These are phyloP conservation scores for Battus philenor DNA, from an alignment of 1,140 invertebrate genomes.

Conservation along the genomic window DNA sequence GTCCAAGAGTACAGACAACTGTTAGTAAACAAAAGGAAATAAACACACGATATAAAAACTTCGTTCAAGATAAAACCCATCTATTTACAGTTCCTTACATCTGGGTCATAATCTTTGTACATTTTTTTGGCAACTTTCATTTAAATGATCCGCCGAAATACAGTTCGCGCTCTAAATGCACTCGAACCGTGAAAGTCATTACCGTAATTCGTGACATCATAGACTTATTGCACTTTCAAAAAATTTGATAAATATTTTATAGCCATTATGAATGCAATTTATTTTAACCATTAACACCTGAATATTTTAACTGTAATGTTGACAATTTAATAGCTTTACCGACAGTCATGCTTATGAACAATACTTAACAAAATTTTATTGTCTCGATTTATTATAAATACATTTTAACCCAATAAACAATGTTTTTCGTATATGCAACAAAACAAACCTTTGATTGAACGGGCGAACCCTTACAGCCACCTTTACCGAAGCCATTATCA, in stretches of 20 bases:
- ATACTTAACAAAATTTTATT: conserved; percentile 16
- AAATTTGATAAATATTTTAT: conserved; percentile 20
- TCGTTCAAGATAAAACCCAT: conserved; percentile 1
- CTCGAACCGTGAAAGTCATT: conserved; percentile 74
- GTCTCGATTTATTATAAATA: conserved; percentile 14
- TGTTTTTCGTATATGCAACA: neutral
- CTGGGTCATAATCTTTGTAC: conserved; percentile 43
- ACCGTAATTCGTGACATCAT: conserved; percentile 68
- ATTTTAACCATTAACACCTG: neutral
- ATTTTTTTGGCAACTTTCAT: conserved; percentile 64
- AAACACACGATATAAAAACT: conserved; percentile 3
- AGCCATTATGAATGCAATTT: neutral
- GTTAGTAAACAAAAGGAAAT: conserved; percentile 17
- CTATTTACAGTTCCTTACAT: conserved; percentile 18
- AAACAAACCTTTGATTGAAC: conserved; percentile 86
- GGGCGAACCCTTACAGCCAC: conserved; percentile 88
- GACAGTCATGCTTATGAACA: too few species aligned
- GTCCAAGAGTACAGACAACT: conserved; percentile 1
- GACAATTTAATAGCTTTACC: conserved; percentile 18
- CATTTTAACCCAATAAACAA: conserved; percentile 6
- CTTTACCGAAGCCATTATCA: conserved; percentile 86
- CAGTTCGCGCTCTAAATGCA: conserved; percentile 69
- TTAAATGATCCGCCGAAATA: conserved; percentile 51
- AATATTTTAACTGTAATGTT: conserved; percentile 20
- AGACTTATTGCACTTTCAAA: conserved; percentile 67